Percentiles rank a stretch among this genome's conserved stretches.
Evolutionary conservation across 2,113 vertebrate genomes (phyloP).

Genomic region (Paramormyrops kingsleyae): DNA sequence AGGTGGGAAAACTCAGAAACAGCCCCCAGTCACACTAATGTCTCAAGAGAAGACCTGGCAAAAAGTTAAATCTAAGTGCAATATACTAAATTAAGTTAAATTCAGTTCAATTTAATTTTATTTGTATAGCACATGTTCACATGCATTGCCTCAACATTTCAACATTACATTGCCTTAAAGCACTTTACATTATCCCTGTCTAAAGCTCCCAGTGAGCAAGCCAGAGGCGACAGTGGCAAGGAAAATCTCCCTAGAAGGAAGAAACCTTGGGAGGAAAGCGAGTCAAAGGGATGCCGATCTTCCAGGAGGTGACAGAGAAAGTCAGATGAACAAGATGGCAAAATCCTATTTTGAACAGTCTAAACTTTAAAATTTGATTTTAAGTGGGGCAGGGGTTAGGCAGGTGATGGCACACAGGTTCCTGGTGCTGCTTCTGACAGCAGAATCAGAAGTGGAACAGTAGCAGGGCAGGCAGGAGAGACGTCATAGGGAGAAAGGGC

Average conservation of each 20-base stretch:
- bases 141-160: too few relatives aligned
- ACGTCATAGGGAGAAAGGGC: too few relatives aligned
- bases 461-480: background rate
- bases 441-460: background rate
- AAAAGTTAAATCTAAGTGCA: background rate
- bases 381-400: background rate
- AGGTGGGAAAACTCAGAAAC: background rate
- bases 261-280: background rate
- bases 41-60: background rate
- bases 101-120: background rate
- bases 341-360: background rate
- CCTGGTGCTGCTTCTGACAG: background rate
- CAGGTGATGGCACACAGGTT: background rate
- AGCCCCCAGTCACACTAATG: background rate
- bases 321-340: background rate
- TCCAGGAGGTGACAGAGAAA: too few relatives aligned
- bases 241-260: background rate
- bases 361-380: background rate
- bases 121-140: background rate
- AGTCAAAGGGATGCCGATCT: background rate
- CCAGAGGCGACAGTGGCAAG: background rate
- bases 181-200: background rate
- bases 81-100: background rate
- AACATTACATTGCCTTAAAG: background rate
- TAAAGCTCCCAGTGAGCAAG: background rate